Evolutionary conservation across 2,888 invertebrate genomes (phyloP).

Genomic region (Ophion ellenae): DNA sequence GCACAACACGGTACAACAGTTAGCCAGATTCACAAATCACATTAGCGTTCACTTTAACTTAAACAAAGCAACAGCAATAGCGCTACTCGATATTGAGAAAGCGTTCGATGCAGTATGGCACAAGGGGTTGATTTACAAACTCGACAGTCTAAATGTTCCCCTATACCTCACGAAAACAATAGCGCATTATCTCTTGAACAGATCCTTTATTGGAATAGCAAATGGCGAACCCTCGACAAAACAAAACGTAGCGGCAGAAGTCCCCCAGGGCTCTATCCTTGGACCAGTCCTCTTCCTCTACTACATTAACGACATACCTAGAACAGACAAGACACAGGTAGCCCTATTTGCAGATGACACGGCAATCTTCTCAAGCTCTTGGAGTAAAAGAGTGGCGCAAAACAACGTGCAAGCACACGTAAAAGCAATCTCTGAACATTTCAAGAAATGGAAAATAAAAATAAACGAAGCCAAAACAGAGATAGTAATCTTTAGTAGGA

Average conservation of each 20-base stretch:
- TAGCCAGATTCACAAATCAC: conserved; percentile 65
- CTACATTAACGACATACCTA: too few species aligned
- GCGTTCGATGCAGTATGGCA: conserved; percentile 18
- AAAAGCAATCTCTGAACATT: too few species aligned
- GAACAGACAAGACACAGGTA: too few species aligned
- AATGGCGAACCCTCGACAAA: conserved; percentile 32
- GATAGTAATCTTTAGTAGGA: too few species aligned
- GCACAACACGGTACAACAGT: too few species aligned
- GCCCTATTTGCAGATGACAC: too few species aligned
- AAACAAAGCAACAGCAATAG: conserved; percentile 60
- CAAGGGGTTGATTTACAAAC: conserved; percentile 21
- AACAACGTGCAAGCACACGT: too few species aligned
- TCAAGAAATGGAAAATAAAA: too few species aligned
- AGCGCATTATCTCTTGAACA: conserved; percentile 51
- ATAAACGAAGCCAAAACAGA: too few species aligned
- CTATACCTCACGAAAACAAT: conserved; percentile 46
- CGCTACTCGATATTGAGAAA: background rate
- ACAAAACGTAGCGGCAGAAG: conserved; percentile 56
- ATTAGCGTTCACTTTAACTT: conserved; percentile 66
- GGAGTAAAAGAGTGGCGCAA: too few species aligned
- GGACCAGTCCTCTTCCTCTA: too few species aligned
- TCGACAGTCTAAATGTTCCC: conserved; percentile 43
- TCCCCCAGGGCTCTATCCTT: conserved; percentile 64
- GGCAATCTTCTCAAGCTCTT: too few species aligned
- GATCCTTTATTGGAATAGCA: conserved; percentile 52